Conservation (phyloP, 1,140 invertebrate species). For the Solenopsis invicta region DNA sequence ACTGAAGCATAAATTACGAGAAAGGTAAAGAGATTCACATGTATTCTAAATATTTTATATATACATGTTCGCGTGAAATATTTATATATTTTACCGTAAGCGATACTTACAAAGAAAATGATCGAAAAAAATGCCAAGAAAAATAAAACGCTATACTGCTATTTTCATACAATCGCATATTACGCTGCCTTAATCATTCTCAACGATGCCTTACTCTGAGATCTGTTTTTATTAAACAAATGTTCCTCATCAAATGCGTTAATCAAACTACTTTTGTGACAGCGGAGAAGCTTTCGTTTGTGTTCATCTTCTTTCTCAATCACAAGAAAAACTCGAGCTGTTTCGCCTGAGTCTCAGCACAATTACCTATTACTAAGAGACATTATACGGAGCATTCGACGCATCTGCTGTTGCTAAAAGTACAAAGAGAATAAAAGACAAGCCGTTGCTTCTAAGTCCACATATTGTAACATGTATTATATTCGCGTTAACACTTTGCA, state of each 20-base stretch:
- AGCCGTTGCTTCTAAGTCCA: conserved; percentile 30
- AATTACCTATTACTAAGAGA: conserved; percentile 32
- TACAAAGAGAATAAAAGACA: conserved; percentile 64
- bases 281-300: conserved; percentile 1
- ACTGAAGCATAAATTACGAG: neutral
- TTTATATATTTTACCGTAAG: conserved; percentile 27
- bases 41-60: conserved; percentile 53
- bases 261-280: conserved; percentile 2
- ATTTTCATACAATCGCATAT: conserved; percentile 38
- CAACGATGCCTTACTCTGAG: neutral
- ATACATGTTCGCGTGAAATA: neutral
- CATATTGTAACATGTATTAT: conserved; percentile 38
- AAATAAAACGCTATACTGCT: conserved; percentile 7
- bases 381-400: conserved; percentile 12
- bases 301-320: neutral
- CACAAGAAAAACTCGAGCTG: neutral
- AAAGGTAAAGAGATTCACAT: neutral
- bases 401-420: conserved; percentile 51
- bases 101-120: conserved; percentile 26
- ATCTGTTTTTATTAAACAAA: neutral
- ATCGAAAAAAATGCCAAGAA: conserved; percentile 21
- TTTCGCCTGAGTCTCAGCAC: conserved; percentile 23
- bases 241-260: neutral
- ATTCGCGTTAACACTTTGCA: conserved; percentile 27
- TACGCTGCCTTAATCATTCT: neutral